A percentile compares a stretch with the other conserved stretches of the same genome.
Evolutionary conservation across 2,888 invertebrate genomes (phyloP).

Genomic region (Eugnorisma glareosa): DNA sequence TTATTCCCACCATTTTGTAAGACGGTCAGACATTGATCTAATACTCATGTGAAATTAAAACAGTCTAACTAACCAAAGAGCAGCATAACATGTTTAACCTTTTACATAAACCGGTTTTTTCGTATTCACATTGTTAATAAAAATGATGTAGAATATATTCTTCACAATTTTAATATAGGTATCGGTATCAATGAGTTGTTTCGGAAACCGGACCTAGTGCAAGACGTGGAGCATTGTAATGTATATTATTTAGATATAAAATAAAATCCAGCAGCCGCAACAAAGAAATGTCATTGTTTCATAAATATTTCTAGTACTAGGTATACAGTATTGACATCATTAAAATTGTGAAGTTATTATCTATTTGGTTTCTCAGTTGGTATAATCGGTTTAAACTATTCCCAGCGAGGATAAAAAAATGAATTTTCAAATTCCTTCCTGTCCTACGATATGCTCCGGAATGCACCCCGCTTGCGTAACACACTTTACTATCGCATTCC

Average conservation of each 20-base stretch:
- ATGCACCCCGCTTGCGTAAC: background rate
- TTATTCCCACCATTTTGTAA: conserved; percentile 38
- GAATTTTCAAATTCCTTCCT: too few relatives aligned
- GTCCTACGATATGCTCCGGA: background rate
- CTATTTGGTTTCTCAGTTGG: too few relatives aligned
- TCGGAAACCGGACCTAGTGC: background rate
- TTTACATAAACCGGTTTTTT: background rate
- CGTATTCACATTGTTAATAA: background rate
- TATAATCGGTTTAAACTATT: too few relatives aligned
- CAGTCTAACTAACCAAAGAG: conserved; percentile 19
- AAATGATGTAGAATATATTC: background rate
- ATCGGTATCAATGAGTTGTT: background rate
- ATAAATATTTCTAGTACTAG: too few relatives aligned
- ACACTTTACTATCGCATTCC: background rate
- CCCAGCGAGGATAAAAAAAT: background rate
- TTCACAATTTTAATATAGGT: background rate
- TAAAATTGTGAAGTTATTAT: too few relatives aligned
- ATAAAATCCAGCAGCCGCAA: background rate
- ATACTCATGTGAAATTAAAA: background rate
- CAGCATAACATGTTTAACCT: conserved; percentile 8
- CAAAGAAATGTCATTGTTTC: too few relatives aligned
- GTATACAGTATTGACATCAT: too few relatives aligned
- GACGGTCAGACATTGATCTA: conserved; percentile 30
- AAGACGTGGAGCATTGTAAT: background rate
- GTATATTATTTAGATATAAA: background rate